Evolutionary conservation across 2,797 vertebrate genomes (phyloP).

Genomic region (Avahi laniger): DNA sequence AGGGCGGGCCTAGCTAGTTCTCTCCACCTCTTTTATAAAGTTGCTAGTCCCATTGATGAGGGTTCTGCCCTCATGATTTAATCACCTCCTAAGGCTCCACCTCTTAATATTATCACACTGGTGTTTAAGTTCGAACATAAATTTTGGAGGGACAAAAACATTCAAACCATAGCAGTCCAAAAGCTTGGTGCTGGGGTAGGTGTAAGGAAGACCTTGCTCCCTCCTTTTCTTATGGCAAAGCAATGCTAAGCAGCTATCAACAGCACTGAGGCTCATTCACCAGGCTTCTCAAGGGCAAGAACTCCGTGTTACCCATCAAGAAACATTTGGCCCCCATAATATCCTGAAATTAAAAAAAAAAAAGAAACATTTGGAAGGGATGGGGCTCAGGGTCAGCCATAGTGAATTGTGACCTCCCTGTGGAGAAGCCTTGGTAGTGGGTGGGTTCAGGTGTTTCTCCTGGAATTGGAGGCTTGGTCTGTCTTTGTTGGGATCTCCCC

Average conservation of each 20-base stretch:
- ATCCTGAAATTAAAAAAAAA: too few relatives aligned
- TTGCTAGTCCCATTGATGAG: not conserved
- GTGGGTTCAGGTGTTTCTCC: not conserved
- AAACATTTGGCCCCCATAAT: not conserved
- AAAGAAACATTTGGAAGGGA: not conserved
- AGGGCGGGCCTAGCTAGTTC: not conserved
- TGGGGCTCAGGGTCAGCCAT: not conserved
- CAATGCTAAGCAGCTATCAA: not conserved
- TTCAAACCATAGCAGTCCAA: not conserved
- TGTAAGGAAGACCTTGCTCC: not conserved
- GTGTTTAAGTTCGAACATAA: not conserved
- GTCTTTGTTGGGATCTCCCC: not conserved
- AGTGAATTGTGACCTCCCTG: not conserved
- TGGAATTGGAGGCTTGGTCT: not conserved
- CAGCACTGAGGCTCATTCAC: not conserved
- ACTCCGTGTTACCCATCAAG: not conserved
- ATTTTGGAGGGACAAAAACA: not conserved
- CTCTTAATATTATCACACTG: not conserved
- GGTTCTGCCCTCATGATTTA: not conserved
- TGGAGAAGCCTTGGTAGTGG: not conserved
- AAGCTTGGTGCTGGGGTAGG: not conserved
- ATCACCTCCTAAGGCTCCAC: not conserved
- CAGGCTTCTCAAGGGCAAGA: not conserved
- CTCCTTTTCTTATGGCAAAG: not conserved
- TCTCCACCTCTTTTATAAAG: not conserved